phyloP scores from a whole-genome alignment of 2,113 vertebrate species.

The Xenopus laevis region DNA sequence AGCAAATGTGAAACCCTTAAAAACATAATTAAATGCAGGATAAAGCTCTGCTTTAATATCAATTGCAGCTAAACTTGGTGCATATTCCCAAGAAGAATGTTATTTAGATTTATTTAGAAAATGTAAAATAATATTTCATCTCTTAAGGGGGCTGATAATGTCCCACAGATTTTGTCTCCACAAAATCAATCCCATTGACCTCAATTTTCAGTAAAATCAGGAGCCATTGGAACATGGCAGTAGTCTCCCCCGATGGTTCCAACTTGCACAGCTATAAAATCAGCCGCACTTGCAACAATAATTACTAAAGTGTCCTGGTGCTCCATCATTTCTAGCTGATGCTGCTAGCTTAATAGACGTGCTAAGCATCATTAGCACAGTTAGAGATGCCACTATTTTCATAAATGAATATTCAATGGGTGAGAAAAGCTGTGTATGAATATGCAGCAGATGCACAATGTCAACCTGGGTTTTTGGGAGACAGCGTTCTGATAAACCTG shows the following conservation, averaged over 20 bases:
- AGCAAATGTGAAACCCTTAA: background rate
- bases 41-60: background rate
- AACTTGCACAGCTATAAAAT: conserved; percentile 39
- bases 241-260: conserved; percentile 23
- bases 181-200: conserved; percentile 19
- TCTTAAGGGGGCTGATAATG: background rate
- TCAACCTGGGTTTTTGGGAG: conserved; percentile 35
- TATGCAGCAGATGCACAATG: conserved; percentile 38
- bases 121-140: background rate
- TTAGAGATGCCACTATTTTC: conserved; percentile 44
- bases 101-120: background rate
- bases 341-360: conserved; percentile 34
- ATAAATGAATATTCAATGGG: conserved; percentile 46
- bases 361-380: conserved; percentile 46
- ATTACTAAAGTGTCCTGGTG: conserved; percentile 41
- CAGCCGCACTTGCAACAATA: conserved; percentile 35
- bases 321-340: conserved; percentile 40
- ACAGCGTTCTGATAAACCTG: conserved; percentile 35
- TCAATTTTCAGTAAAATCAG: conserved; percentile 15
- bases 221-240: conserved; percentile 8
- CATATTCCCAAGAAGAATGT: background rate
- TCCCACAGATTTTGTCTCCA: background rate
- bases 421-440: conserved; percentile 43
- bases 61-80: background rate
- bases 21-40: background rate